These are phyloP conservation scores for Eumeta japonica DNA, from an alignment of 1,140 invertebrate species.

Conservation along the genomic window DNA sequence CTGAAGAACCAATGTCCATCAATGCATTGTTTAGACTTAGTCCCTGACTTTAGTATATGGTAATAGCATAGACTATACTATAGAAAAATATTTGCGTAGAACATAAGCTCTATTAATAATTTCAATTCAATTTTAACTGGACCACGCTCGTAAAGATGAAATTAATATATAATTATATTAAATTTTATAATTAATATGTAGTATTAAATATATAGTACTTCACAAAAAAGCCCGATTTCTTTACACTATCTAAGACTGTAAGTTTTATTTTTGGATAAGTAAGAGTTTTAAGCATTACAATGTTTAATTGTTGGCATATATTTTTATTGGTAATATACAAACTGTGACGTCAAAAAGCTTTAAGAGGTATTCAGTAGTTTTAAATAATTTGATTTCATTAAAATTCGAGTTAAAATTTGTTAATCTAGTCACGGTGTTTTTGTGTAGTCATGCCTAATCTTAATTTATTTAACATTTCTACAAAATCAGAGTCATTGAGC, in stretches of 20 bases:
- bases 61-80: too few species aligned
- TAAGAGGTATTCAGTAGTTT: constrained; percentile 12
- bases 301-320: constrained; percentile 15
- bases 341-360: constrained; percentile 13
- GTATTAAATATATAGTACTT: too few species aligned
- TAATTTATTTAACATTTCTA: constrained; percentile 16
- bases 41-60: too few species aligned
- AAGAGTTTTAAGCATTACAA: constrained; percentile 10
- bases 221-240: too few species aligned
- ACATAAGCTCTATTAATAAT: too few species aligned
- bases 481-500: constrained; percentile 14
- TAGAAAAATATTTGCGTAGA: too few species aligned
- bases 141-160: too few species aligned
- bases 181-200: too few species aligned
- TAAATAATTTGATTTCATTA: constrained; percentile 11
- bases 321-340: constrained; percentile 19
- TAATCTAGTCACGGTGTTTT: constrained; percentile 9
- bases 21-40: too few species aligned
- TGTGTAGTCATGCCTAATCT: constrained; percentile 15
- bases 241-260: constrained; percentile 11
- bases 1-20: too few species aligned
- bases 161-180: too few species aligned
- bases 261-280: constrained; percentile 13
- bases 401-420: constrained; percentile 3
- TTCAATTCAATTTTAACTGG: too few species aligned